These are phyloP conservation scores for Tineola bisselliella DNA, from an alignment of 2,888 invertebrate genomes.

Conservation along the genomic window DNA sequence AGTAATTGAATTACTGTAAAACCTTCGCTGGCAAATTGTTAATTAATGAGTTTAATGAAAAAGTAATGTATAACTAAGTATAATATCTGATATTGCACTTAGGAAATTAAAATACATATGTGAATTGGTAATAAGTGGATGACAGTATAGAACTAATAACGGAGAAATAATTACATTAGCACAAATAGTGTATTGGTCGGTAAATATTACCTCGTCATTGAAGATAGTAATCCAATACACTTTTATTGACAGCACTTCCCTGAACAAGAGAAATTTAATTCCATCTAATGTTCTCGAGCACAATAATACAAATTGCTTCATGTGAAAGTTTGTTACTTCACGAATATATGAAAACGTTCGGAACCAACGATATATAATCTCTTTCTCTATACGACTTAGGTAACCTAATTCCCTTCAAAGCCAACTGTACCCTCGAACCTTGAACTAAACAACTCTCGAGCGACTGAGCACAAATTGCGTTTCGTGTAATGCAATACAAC, in stretches of 20 bases:
- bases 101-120: too few species aligned
- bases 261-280: background rate
- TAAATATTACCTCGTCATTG: background rate
- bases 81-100: too few species aligned
- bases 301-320: background rate
- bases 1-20: too few species aligned
- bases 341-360: background rate
- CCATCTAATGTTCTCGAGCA: background rate
- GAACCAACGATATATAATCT: background rate
- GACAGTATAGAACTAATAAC: too few species aligned
- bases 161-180: background rate
- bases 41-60: too few species aligned
- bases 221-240: background rate
- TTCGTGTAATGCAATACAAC: background rate
- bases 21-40: too few species aligned
- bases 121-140: too few species aligned
- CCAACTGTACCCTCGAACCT: background rate
- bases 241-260: background rate
- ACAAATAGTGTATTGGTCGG: background rate
- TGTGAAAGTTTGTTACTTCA: background rate
- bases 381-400: background rate
- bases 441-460: slow-evolving; percentile 1
- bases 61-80: too few species aligned
- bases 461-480: background rate
- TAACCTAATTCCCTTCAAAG: slow-evolving; percentile 6